These are phyloP conservation scores for Lithophane ornitopus DNA, from an alignment of 2,888 invertebrate species.

Conservation along the genomic window DNA sequence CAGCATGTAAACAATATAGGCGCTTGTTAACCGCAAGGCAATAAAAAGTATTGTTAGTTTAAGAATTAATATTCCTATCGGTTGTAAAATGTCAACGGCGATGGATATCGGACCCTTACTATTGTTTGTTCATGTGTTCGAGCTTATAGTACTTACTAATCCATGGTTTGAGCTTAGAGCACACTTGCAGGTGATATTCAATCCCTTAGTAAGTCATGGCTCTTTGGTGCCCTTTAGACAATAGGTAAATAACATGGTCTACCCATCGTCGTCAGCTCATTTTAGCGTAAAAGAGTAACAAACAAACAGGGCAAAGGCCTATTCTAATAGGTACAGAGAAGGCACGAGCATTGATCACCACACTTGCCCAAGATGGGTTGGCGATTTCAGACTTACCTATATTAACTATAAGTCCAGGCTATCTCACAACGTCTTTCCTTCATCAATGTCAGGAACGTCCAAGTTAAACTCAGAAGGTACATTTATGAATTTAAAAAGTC, in stretches of 20 bases:
- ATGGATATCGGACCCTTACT: conserved; percentile 46
- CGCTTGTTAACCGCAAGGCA: conserved; percentile 69
- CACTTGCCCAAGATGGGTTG: too few species aligned
- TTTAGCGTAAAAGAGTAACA: too few species aligned
- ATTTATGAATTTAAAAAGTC: too few species aligned
- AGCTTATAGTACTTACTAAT: not conserved
- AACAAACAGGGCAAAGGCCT: too few species aligned
- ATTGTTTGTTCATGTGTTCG: conserved; percentile 31
- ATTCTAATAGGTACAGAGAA: too few species aligned
- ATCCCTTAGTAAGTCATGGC: not conserved
- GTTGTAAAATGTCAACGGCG: conserved; percentile 66
- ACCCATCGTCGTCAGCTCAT: too few species aligned
- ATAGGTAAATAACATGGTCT: not conserved
- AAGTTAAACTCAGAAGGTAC: too few species aligned
- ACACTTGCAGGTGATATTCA: conserved; percentile 6
- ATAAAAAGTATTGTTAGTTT: conserved; percentile 72
- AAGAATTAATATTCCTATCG: conserved; percentile 69
- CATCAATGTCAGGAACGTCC: too few species aligned
- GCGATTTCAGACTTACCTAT: too few species aligned
- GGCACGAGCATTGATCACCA: too few species aligned
- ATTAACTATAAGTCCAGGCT: too few species aligned
- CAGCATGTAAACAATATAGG: conserved; percentile 75
- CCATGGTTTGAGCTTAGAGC: conserved; percentile 5
- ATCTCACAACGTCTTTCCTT: too few species aligned
- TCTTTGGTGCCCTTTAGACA: not conserved